Evolutionary conservation across 2,797 vertebrate genomes (phyloP).

Genomic region (Hephaestus fuliginosus): DNA sequence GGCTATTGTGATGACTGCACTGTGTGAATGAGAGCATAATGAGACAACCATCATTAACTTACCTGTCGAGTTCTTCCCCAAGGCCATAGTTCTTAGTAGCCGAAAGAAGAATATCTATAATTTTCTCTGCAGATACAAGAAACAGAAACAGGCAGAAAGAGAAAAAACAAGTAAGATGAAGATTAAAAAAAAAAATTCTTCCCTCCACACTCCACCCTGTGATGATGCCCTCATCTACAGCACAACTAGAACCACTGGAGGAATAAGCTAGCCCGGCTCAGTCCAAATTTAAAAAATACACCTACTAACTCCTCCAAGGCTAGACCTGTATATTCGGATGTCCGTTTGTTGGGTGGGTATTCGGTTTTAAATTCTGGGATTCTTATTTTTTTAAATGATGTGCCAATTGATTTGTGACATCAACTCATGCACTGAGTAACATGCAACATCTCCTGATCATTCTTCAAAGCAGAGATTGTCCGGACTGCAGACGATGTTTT

Average conservation of each 20-base stretch:
- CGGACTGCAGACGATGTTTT: no score
- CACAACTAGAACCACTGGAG: neutral
- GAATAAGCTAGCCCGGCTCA: no score
- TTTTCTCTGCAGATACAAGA: conserved; percentile 68
- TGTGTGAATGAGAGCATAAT: neutral
- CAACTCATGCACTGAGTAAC: no score
- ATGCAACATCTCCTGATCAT: no score
- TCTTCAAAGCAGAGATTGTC: no score
- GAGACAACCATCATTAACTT: conserved; percentile 8
- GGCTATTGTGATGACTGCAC: neutral
- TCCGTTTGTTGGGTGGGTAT: no score
- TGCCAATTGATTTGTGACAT: no score
- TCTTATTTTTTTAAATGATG: no score
- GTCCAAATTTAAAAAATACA: neutral
- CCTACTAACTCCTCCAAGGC: neutral
- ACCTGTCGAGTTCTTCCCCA: conserved; percentile 76
- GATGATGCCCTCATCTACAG: conserved; percentile 11
- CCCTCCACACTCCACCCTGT: conserved; percentile 2
- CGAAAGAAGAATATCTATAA: conserved; percentile 74
- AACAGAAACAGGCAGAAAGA: conserved; percentile 14
- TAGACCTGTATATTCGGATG: no score
- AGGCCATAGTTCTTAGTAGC: conserved; percentile 73
- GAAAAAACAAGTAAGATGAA: conserved; percentile 6
- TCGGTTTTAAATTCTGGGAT: no score
- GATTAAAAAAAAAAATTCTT: conserved; percentile 14